Conservation (phyloP, 2,888 invertebrate species). For the Limnephilus rhombicus region DNA sequence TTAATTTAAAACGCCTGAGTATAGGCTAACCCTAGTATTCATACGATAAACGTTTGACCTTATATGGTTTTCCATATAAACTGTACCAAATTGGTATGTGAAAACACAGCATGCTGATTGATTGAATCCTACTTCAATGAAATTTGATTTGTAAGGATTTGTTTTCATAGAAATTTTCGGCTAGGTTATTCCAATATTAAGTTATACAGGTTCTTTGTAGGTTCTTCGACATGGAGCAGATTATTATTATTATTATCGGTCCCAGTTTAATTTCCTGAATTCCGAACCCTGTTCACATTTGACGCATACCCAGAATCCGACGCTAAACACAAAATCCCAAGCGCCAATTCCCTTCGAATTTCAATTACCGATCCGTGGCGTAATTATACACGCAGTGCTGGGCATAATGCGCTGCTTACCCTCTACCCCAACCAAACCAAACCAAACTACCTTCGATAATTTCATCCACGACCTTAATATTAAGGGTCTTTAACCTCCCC, state of each 20-base stretch:
- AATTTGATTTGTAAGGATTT: background rate
- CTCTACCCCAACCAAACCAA: background rate
- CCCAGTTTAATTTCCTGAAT: background rate
- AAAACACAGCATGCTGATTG: background rate
- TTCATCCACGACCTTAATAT: slow-evolving; percentile 1
- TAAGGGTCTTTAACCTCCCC: background rate
- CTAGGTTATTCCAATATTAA: background rate
- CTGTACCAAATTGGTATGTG: background rate
- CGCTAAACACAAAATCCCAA: slow-evolving; percentile 8
- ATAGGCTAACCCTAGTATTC: too few relatives aligned
- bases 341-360: slow-evolving; percentile 30
- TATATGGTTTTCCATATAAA: background rate
- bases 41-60: background rate
- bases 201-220: background rate
- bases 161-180: background rate
- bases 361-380: slow-evolving; percentile 17
- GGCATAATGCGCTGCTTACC: slow-evolving; percentile 13
- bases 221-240: background rate
- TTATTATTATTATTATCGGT: background rate
- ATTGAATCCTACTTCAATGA: background rate
- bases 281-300: background rate
- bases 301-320: slow-evolving; percentile 25
- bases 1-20: too few relatives aligned
- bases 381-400: slow-evolving; percentile 24
- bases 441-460: background rate